Percentiles rank a stretch among this genome's conserved stretches.
These are phyloP conservation scores for Aethina tumida DNA, from an alignment of 1,140 invertebrate species.

Conservation along the genomic window DNA sequence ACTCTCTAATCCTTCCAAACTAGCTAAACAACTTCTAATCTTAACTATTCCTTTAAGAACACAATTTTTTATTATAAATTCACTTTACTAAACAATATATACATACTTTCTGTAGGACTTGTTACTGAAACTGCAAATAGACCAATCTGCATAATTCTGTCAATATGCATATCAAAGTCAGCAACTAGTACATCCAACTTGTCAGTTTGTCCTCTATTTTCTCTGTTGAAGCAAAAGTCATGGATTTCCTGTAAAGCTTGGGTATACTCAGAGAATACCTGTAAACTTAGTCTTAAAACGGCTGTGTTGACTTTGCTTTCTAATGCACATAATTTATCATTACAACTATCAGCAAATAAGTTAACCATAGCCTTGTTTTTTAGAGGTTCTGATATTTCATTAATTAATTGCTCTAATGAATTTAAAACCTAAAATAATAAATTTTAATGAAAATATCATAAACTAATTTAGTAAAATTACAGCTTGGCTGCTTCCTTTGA, in stretches of 20 bases:
- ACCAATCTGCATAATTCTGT: slow-evolving; percentile 54
- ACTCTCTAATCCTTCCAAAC: slow-evolving; percentile 52
- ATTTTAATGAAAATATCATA: slow-evolving; percentile 1
- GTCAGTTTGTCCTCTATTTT: slow-evolving; percentile 9
- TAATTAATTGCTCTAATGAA: slow-evolving; percentile 15
- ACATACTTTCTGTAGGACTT: neutral
- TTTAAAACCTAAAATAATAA: slow-evolving; percentile 21
- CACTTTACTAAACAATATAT: neutral
- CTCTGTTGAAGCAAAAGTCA: slow-evolving; percentile 17
- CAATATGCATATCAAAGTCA: slow-evolving; percentile 53
- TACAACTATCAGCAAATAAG: slow-evolving; percentile 21
- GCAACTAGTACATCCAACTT: slow-evolving; percentile 36
- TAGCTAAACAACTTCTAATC: slow-evolving; percentile 51
- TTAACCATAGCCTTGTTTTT: slow-evolving; percentile 22
- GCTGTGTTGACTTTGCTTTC: slow-evolving; percentile 28
- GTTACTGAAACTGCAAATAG: slow-evolving; percentile 48
- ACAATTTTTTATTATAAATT: neutral
- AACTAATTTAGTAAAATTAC: slow-evolving; percentile 7
- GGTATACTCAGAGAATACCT: slow-evolving; percentile 23
- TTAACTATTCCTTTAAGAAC: slow-evolving; percentile 43
- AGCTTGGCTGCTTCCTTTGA: slow-evolving; percentile 24
- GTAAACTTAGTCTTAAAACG: slow-evolving; percentile 25
- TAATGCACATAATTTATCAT: slow-evolving; percentile 26
- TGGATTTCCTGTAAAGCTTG: slow-evolving; percentile 20
- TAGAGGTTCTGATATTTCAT: slow-evolving; percentile 17